Conservation (phyloP, 1,140 invertebrate species). For the Macrosteles quadrilineatus region DNA sequence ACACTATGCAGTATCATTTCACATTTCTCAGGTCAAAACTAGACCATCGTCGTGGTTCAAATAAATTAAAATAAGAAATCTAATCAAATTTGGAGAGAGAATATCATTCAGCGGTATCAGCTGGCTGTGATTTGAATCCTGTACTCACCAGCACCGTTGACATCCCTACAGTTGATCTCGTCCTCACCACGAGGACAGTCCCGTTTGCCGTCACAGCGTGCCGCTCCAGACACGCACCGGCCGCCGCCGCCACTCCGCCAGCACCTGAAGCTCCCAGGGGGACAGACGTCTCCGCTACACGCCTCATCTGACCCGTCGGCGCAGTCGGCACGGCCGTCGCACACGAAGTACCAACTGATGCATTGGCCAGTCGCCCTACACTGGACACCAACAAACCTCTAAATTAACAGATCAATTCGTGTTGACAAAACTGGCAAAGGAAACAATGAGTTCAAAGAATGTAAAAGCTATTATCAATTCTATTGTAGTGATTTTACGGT, state of each 20-base stretch:
- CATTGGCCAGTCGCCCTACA: slow-evolving; percentile 80
- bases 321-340: slow-evolving; percentile 89
- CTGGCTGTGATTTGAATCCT: too few relatives aligned
- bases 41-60: too few relatives aligned
- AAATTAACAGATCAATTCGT: slow-evolving; percentile 1
- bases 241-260: slow-evolving; percentile 52
- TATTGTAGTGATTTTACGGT: too few relatives aligned
- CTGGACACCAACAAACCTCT: slow-evolving; percentile 56
- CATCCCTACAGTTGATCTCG: slow-evolving; percentile 70
- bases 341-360: slow-evolving; percentile 90
- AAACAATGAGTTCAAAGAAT: too few relatives aligned
- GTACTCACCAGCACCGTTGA: slow-evolving; percentile 7
- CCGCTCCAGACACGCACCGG: slow-evolving; percentile 71
- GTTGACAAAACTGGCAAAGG: background rate
- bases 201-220: slow-evolving; percentile 72
- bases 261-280: slow-evolving; percentile 66
- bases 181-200: slow-evolving; percentile 82
- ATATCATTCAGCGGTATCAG: too few relatives aligned
- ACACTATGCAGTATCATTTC: too few relatives aligned
- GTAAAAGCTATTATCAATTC: too few relatives aligned
- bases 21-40: too few relatives aligned
- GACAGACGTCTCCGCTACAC: slow-evolving; percentile 55
- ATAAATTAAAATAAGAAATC: too few relatives aligned
- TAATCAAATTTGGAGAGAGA: too few relatives aligned
- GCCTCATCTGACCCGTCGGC: slow-evolving; percentile 82